Conservation (phyloP, 1,140 invertebrate genomes). For the Thaumetopoea pityocampa region DNA sequence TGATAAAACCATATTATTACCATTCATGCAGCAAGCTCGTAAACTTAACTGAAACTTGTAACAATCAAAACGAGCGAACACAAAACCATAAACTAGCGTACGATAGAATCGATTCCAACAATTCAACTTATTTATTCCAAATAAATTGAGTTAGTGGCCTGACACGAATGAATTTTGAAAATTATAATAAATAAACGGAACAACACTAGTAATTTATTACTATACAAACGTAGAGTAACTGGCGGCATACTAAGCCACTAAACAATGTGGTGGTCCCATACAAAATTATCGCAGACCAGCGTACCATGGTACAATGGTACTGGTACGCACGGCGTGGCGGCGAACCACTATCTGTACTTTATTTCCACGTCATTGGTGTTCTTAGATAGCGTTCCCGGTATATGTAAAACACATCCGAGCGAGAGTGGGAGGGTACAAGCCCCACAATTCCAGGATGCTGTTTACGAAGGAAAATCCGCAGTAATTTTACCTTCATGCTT, state of each 20-base stretch:
- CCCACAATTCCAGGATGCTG: slow-evolving; percentile 8
- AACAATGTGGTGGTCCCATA: slow-evolving; percentile 36
- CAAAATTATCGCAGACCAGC: slow-evolving; percentile 35
- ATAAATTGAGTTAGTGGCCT: slow-evolving; percentile 4
- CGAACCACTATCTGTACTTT: slow-evolving; percentile 39
- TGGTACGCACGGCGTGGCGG: too few species aligned
- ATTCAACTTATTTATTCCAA: slow-evolving; percentile 12
- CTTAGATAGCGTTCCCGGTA: slow-evolving; percentile 32
- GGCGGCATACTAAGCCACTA: slow-evolving; percentile 34
- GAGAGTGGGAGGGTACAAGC: slow-evolving; percentile 18
- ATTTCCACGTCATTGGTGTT: slow-evolving; percentile 32
- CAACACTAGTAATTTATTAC: slow-evolving; percentile 47
- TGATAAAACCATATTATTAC: too few species aligned
- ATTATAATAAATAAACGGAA: slow-evolving; percentile 36
- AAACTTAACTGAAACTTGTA: slow-evolving; percentile 9
- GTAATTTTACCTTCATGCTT: slow-evolving; percentile 1
- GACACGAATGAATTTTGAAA: slow-evolving; percentile 16
- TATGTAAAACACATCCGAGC: slow-evolving; percentile 53
- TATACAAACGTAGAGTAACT: slow-evolving; percentile 34
- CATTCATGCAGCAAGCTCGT: neutral
- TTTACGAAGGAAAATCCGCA: slow-evolving; percentile 9
- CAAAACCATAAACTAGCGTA: slow-evolving; percentile 5
- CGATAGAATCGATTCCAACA: slow-evolving; percentile 11
- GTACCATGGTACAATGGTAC: slow-evolving; percentile 39
- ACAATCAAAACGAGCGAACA: slow-evolving; percentile 10